Evolutionary conservation across 2,113 vertebrate species (phyloP), one percentile per base, ranked within the genome.

Genomic region (Pycnonotus jocosus): DNA sequence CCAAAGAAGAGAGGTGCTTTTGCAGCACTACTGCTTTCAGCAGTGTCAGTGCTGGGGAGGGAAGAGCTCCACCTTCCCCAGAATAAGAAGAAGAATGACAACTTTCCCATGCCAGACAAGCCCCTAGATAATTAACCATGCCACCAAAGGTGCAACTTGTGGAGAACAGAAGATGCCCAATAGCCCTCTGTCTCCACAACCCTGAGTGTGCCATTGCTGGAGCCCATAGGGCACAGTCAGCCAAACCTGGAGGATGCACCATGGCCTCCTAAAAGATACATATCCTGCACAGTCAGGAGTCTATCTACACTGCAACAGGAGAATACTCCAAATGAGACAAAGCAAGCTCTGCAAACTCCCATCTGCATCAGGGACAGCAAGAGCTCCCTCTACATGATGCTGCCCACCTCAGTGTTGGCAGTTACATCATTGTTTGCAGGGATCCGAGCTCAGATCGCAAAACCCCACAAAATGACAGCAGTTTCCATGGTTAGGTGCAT

Each of bases 341-440:
- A 79, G 22, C n/a, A 77, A 92, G n/a, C 65, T 96, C 84, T 57
- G 68, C 64, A 83, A 91, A 76, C 24, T 47, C 69, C 11, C 10
- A 21, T 38, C 21, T 40, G 19, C 57, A 68, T 22, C 37, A 60
- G 57, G 66, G 14, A 69, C 15, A 51, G 45, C 10, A 80, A 72
- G 37, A 88, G 35, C 11, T 24, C 6, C 2, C 33, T 62, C 48
- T 71, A 71, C 0, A 0, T 6, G 10, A 45, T 40, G 42, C 58
- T 44, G 25, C 42, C 21, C 42, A 30, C 45, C 51, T 65, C 15
- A 23, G 38, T 15, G 13, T 40, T 44, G 44, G 50, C 7, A 24
- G 35, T 33, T 57, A 31, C 33, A 48, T 18, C 19, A 15, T 0
- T 65, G 44, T 56, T 65, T 47, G 56, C 50, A 54, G 44, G 27